Evolutionary conservation across 2,113 vertebrate species (phyloP), one percentile per base, ranked within the genome.

Genomic region (Psophia crepitans): DNA sequence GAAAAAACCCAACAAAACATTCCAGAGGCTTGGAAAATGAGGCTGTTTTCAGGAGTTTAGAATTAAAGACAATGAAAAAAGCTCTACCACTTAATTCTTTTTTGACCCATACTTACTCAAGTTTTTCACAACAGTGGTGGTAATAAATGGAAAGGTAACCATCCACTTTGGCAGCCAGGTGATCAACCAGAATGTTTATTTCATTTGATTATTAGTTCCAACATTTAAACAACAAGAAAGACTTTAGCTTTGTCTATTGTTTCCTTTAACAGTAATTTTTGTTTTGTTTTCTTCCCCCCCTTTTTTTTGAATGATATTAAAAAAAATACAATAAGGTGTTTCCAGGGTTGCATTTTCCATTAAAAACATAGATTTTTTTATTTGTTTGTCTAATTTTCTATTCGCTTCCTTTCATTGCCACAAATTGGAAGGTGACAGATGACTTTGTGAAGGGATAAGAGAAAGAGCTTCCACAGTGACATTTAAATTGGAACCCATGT

Each of bases 321-420:
- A 87, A 43, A 43, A 24, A 69, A 49, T 60, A 61, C 22, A 83
- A 27, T 60, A 63, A 76, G 76, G 64, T 49, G 66, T 86, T 94
- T 92, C 82, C 69, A 86, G 69, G 54, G 54, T 87, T 92, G 90
- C 60, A 61, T 93, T 97, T 96, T 92, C 76, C 87, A 89, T 73
- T 41, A 64, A 90, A 93, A 75, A 73, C 94, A 77, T 4, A 53
- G 80, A 51, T 54, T 96, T 95, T 90, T 78, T 90, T 79, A 28
- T 68, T 94, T 95, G 73, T 95, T 95, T 94, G 66, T 32, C 73
- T 93, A 95, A 92, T 96, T 90, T 93, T 81, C 90, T 75, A 4
- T 33, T 79, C 10, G 2, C 14, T 89, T 90, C 88, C 74, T 75
- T 81, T 95, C 69, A 46, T 63, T 87, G 89, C 78, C 48, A 64